Base-by-base conservation (phyloP, 2,797 vertebrate genomes). In the Botia almorhae region DNA sequence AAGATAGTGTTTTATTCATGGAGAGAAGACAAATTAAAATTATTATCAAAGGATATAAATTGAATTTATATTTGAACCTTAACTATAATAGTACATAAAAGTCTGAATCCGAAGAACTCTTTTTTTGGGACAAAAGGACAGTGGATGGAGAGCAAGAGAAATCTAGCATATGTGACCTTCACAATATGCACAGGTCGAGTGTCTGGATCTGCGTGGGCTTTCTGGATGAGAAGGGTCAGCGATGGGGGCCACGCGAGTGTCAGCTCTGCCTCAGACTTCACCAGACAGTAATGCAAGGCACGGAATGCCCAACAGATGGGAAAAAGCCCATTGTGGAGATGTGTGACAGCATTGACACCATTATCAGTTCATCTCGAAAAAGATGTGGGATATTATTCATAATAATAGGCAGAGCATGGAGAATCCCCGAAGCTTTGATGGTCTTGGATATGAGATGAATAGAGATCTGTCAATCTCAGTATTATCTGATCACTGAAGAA, bases 351-450 rank as follows among this genome's bases (percentile, higher is more conserved):
- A 81, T 87, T 87, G 88, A 88, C 89, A 88, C 89, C 85, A 89
- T 91, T 91, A 92, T 92, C 90, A 91, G 89, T 88, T 87, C 87
- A 89, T 92, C 90, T 90, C 86, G 86, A 85, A 88, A 79, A 83
- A 92, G 86, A 91, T 89, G 87, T 74, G 88, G 69, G 86, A 84
- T 88, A 92, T 94, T 92, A 91, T 91, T 92, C 88, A 91, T 82
- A 87, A 86, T 76, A 87, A 91, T 89, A 86, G 90, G 86, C 88
- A 88, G 87, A 87, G 77, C 82, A 82, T 87, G 83, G 84, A 69
- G 78, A 81, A 87, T 89, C 85, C 84, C 85, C 71, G 70, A 79
- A 81, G 86, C 68, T 81, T 73, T 78, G 72, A 61, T 74, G 81
- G 33, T 51, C 85, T 85, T 76, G 50, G 58, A 60, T 55, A 53